These are phyloP conservation scores for Ypsolopha scabrella DNA, from an alignment of 2,888 invertebrate genomes.

Conservation along the genomic window DNA sequence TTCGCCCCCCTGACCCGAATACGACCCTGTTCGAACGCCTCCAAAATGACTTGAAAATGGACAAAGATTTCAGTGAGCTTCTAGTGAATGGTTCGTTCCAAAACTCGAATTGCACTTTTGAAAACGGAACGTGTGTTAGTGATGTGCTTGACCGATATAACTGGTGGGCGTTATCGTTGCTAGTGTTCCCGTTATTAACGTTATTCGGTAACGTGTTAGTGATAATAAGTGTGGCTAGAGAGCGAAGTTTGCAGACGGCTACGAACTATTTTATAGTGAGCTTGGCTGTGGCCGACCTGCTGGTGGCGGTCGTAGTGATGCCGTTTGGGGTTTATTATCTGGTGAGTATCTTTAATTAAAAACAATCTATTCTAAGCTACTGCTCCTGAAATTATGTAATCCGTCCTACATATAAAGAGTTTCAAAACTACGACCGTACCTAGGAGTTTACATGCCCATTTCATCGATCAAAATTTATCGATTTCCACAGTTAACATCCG, in stretches of 20 bases:
- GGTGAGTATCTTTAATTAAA: slow-evolving; percentile 76
- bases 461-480: too few relatives aligned
- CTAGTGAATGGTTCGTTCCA: not conserved
- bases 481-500: too few relatives aligned
- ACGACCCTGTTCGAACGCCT: not conserved
- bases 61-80: slow-evolving; percentile 29
- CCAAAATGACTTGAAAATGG: slow-evolving; percentile 15
- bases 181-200: slow-evolving; percentile 92
- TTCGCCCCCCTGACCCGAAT: not conserved
- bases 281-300: slow-evolving; percentile 93
- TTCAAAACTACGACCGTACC: too few relatives aligned
- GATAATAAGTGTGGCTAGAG: slow-evolving; percentile 92
- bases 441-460: too few relatives aligned
- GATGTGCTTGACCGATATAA: slow-evolving; percentile 68
- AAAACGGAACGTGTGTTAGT: slow-evolving; percentile 43
- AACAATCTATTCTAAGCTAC: not conserved
- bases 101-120: slow-evolving; percentile 39
- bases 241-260: slow-evolving; percentile 92
- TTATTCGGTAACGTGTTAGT: slow-evolving; percentile 97
- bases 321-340: slow-evolving; percentile 98
- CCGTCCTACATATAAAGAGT: too few relatives aligned
- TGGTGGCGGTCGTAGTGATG: slow-evolving; percentile 98
- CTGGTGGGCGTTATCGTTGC: slow-evolving; percentile 88
- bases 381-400: too few relatives aligned
- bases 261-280: slow-evolving; percentile 99